Base-by-base conservation (phyloP, 2,888 invertebrate species). In the Parascotia fuliginaria region DNA sequence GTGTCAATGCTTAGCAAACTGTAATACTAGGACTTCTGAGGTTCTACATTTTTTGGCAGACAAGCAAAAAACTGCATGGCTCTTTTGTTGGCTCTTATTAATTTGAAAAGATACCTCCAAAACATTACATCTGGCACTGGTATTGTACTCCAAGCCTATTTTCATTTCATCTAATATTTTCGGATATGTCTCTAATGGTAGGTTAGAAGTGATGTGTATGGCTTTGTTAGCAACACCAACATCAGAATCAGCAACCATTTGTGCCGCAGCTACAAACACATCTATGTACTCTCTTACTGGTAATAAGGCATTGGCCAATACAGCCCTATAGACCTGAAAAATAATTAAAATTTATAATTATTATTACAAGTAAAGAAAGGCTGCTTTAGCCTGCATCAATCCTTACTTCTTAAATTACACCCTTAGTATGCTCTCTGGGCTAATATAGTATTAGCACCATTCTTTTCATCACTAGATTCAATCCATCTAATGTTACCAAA, bases 101-200 rank as follows among this genome's bases (percentile, higher is more conserved):
- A n/a, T n/a, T n/a, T n/a, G n/a, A n/a, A n/a, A n/a, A n/a, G n/a
- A 33, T 75, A 94, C 94, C 92, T 96, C 96, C 84, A 95, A 95
- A 42, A 95, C 93, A 75, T 96, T 93, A 73, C 95, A 95, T 64
- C 94, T 93, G 43, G 94, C 85, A 41, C 93, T 92, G 60, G 94
- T 95, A 70, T 87, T 93, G 54, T 87, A 87, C 11, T 90, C 79
- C 69, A 95, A 83, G 9, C 94, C 89, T 58, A 93, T 92, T 53
- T 93, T 91, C 71, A 95, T 89, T 62, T 93, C 89, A 14, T 93
- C 86, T 40, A 95, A 73, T 7, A 94, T 80, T 65, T 92, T 88
- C 0, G 92, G 87, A 34, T 93, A 93, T 33, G 94, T 93, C 28
- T 95, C 79, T 39, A 85, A 63, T 47, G 60, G 94, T 92, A 73